These are phyloP conservation scores for Tenthredo scrophulariae DNA, from an alignment of 2,888 invertebrate species.

Conservation along the genomic window DNA sequence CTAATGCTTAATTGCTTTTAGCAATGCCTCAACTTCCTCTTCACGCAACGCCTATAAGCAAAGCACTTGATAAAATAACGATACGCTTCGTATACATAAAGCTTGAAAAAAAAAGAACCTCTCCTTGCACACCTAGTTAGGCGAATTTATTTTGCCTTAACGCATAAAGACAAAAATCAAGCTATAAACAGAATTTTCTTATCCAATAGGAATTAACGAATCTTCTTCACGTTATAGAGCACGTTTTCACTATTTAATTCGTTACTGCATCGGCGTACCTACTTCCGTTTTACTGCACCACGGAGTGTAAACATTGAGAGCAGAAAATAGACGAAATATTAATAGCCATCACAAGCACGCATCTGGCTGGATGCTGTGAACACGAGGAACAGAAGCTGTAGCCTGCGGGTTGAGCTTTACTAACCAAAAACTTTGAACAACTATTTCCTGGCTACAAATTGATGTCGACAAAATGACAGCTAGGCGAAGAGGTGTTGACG, in stretches of 20 bases:
- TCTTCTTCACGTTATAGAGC: neutral
- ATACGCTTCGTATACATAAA: neutral
- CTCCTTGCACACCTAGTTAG: neutral
- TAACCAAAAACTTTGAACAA: slow-evolving; percentile 33
- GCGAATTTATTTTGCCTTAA: neutral
- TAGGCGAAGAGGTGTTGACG: slow-evolving; percentile 30
- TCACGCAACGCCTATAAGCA: neutral
- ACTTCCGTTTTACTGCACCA: slow-evolving; percentile 62
- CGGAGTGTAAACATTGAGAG: slow-evolving; percentile 68
- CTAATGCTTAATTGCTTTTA: slow-evolving; percentile 37
- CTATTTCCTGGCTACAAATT: slow-evolving; percentile 43
- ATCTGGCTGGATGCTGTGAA: slow-evolving; percentile 57
- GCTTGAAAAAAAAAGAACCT: neutral
- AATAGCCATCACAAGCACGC: slow-evolving; percentile 63
- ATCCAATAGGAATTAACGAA: neutral
- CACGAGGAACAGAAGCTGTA: slow-evolving; percentile 5
- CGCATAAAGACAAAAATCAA: neutral
- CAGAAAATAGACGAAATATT: slow-evolving; percentile 70
- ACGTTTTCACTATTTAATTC: neutral
- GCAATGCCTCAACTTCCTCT: slow-evolving; percentile 19
- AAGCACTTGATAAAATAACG: neutral
- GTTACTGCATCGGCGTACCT: slow-evolving; percentile 41
- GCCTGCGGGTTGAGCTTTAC: slow-evolving; percentile 20
- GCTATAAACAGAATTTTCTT: neutral
- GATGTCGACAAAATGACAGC: slow-evolving; percentile 51